phyloP scores from a whole-genome alignment of 2,888 invertebrate species.

The Calameuta idolon region DNA sequence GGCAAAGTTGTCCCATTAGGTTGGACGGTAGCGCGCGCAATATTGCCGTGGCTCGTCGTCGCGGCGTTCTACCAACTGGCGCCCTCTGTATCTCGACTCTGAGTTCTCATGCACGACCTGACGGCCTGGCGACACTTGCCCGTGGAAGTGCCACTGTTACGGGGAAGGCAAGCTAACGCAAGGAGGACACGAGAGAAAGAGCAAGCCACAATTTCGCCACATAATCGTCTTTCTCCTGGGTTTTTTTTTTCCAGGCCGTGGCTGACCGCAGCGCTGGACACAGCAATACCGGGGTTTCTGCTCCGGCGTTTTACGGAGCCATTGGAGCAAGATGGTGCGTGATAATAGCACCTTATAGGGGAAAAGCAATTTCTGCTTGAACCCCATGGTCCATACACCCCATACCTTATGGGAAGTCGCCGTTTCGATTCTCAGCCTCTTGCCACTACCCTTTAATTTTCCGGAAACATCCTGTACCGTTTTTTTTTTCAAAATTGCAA shows the following conservation, averaged over 20 bases:
- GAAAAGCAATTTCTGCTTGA: constrained; percentile 63
- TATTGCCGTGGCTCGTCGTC: constrained; percentile 37
- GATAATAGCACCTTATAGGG: constrained; percentile 64
- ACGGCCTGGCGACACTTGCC: constrained; percentile 33
- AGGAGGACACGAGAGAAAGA: constrained; percentile 33
- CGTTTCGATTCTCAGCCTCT: constrained; percentile 48
- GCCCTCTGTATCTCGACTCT: constrained; percentile 30
- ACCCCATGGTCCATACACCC: neutral
- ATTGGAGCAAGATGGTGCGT: constrained; percentile 65
- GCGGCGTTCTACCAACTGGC: constrained; percentile 42
- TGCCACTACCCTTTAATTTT: constrained; percentile 53
- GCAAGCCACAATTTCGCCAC: constrained; percentile 48
- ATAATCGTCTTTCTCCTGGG: constrained; percentile 36
- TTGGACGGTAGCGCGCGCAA: constrained; percentile 35
- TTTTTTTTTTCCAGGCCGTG: constrained; percentile 44
- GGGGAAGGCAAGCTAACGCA: constrained; percentile 27
- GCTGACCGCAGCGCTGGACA: constrained; percentile 52
- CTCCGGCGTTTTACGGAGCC: constrained; percentile 61
- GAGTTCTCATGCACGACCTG: constrained; percentile 4
- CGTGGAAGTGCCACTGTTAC: constrained; percentile 40
- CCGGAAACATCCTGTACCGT: constrained; percentile 35
- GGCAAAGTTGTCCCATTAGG: constrained; percentile 58
- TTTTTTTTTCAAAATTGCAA: neutral
- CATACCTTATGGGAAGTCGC: constrained; percentile 37
- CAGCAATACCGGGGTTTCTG: constrained; percentile 56